Evolutionary conservation across 2,113 vertebrate genomes (phyloP).

Genomic region (cattle (Bos taurus)): DNA sequence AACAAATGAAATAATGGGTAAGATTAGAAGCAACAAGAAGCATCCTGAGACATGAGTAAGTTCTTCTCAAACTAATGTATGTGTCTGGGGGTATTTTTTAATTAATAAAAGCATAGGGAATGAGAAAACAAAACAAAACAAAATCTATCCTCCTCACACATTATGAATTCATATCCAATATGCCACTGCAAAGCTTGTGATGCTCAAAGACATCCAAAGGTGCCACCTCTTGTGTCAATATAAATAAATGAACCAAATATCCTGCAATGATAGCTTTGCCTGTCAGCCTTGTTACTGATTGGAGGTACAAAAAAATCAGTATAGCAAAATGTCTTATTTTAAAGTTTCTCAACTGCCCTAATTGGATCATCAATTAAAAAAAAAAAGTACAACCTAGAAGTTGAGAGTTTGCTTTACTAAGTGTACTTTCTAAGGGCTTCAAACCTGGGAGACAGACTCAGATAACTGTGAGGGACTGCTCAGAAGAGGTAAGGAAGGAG

Average conservation of each 20-base stretch:
- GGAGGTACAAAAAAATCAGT: background rate
- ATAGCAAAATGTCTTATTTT: background rate
- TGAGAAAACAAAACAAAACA: background rate
- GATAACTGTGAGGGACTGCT: background rate
- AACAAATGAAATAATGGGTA: background rate
- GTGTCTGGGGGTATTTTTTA: background rate
- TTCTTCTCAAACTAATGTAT: background rate
- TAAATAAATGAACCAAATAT: background rate
- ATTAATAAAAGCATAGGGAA: background rate
- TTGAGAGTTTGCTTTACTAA: background rate
- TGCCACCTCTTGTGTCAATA: accelerated
- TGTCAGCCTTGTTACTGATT: background rate
- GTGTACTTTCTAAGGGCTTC: background rate
- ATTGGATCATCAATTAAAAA: background rate
- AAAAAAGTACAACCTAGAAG: background rate
- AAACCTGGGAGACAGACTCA: background rate
- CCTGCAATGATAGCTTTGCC: background rate
- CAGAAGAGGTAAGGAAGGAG: background rate
- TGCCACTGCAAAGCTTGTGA: background rate
- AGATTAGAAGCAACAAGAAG: background rate
- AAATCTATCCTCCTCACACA: background rate
- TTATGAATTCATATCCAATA: background rate
- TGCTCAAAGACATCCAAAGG: background rate
- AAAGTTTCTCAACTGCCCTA: background rate
- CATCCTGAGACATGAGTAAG: background rate